Conservation (phyloP, 1,140 invertebrate species). For the Sarcophaga peregrina region DNA sequence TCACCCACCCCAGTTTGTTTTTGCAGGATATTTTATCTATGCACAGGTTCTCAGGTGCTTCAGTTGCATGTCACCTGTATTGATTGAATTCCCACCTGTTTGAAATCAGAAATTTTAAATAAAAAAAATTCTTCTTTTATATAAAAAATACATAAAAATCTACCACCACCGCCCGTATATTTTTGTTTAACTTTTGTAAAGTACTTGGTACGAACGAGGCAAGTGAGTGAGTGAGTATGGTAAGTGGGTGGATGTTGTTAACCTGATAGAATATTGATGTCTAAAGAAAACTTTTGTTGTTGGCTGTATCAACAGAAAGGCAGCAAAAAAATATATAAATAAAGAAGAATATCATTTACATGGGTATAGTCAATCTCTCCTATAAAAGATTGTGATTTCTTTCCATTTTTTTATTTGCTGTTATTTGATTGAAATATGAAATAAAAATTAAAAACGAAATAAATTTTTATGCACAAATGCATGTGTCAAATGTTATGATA, state of each 20-base stretch:
- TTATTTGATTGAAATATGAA: not conserved
- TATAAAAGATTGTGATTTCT: too few species aligned
- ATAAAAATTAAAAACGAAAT: not conserved
- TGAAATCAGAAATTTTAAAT: not conserved
- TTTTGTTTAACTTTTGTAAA: too few species aligned
- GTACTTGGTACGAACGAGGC: too few species aligned
- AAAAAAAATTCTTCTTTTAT: not conserved
- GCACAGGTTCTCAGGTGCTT: not conserved
- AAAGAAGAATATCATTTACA: too few species aligned
- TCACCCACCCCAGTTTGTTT: not conserved
- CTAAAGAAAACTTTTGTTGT: not conserved
- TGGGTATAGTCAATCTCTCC: too few species aligned
- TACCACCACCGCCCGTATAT: too few species aligned
- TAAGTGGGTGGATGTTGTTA: too few species aligned
- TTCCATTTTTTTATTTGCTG: not conserved
- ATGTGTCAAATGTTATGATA: slow-evolving; percentile 7
- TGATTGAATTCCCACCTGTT: slow-evolving; percentile 20
- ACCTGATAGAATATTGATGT: not conserved
- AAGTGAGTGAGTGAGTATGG: too few species aligned
- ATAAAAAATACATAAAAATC: too few species aligned
- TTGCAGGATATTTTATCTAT: not conserved
- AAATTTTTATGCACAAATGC: not conserved
- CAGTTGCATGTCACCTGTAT: slow-evolving; percentile 15
- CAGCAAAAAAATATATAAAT: too few species aligned
- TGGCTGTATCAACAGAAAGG: not conserved